Evolutionary conservation across 2,797 vertebrate species (phyloP), one percentile per base, ranked within the genome.

Genomic region (Pseudomugil gertrudae): DNA sequence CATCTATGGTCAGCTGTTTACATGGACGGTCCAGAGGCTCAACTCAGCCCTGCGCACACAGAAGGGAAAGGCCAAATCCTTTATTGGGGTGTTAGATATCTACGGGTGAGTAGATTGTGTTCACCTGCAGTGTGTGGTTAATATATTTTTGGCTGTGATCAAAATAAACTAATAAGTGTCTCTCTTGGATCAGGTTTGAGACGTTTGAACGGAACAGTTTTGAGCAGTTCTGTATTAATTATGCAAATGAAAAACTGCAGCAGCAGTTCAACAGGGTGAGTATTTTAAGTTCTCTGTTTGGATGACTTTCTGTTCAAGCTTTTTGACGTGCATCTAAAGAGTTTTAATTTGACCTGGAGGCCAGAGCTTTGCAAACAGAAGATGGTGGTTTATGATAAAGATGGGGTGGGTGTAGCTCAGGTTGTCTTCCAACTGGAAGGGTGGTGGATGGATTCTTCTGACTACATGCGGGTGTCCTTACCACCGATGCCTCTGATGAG

Each of bases 171-270:
- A 7, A 75, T n/a, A 11, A 7, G 3, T 68, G 8, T 57, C 29
- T 56, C 45, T 76, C 33, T 72, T 48, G 26, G 6, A 52, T 1
- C 90, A 95, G 95, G 73, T 96, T 95, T 81, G 95, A 95, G 89
- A 94, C 93, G 3, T 95, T 95, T 72, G 90, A 95, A 33, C 75
- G 84, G 56, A 95, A 95, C 91, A 95, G 94, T 75, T 96, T 95
- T 77, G 95, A 96, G 78, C 95, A 96, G 83, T 95, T 96, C 80
- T 95, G 95, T 72, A 95, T 95, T 70, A 95, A 95, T 80, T 95
- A 93, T 24, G 95, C 95, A 4, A 95, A 95, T 62, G 95, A 95
- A 78, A 95, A 95, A 71, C 89, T 95, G 55, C 95, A 95, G 63
- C 95, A 95, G 81, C 94, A 95, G 59, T 96, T 95, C 74, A 95